Conservation (phyloP, 2,113 vertebrate species). For the Poeciliopsis occidentalis region DNA sequence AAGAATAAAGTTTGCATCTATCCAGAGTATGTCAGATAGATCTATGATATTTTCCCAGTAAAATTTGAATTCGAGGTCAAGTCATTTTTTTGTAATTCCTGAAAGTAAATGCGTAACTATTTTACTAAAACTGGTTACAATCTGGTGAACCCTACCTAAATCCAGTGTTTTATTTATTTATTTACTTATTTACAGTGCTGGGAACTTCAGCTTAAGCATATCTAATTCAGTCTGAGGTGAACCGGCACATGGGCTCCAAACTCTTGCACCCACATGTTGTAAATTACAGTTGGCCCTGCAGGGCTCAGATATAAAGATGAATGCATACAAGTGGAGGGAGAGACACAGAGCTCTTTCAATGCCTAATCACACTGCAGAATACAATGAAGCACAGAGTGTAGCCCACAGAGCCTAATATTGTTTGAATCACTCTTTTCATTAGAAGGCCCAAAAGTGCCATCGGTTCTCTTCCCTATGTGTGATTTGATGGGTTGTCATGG, state of each 20-base stretch:
- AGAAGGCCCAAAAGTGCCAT: slow-evolving; percentile 45
- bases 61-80: too few relatives aligned
- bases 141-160: too few relatives aligned
- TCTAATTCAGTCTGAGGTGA: slow-evolving; percentile 49
- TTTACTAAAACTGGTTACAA: too few relatives aligned
- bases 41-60: too few relatives aligned
- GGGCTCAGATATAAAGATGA: slow-evolving; percentile 47
- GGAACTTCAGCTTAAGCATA: slow-evolving; percentile 15
- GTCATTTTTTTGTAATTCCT: too few relatives aligned
- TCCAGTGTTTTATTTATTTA: not conserved
- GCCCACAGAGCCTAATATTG: slow-evolving; percentile 27
- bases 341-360: slow-evolving; percentile 26
- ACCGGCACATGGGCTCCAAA: slow-evolving; percentile 12
- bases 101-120: too few relatives aligned
- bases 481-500: slow-evolving; percentile 63
- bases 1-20: too few relatives aligned
- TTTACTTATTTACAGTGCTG: slow-evolving; percentile 9
- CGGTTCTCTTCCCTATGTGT: slow-evolving; percentile 28
- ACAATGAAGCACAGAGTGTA: slow-evolving; percentile 1
- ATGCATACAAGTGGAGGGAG: slow-evolving; percentile 42
- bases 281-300: slow-evolving; percentile 42
- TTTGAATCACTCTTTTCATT: slow-evolving; percentile 47
- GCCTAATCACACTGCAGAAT: slow-evolving; percentile 22
- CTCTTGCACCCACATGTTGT: slow-evolving; percentile 5
- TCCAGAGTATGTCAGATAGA: too few relatives aligned